phyloP scores from a whole-genome alignment of 2,113 vertebrate species.

The Otis tarda region DNA sequence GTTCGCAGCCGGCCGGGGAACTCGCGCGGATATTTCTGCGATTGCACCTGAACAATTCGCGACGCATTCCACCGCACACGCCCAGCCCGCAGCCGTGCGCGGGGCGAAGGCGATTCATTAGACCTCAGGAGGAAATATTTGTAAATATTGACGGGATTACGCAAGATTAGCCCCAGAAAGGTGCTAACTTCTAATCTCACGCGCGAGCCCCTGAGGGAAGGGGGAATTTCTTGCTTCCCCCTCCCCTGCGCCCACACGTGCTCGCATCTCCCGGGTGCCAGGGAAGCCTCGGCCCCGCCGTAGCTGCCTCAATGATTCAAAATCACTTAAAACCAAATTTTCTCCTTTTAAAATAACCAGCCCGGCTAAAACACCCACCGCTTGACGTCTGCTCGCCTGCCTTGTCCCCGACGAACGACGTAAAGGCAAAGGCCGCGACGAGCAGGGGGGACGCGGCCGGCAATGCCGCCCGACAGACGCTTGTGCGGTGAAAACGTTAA shows the following conservation, averaged over 20 bases:
- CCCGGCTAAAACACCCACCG: accelerated
- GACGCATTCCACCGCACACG: not conserved
- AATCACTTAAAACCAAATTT: not conserved
- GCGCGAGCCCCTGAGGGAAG: accelerated
- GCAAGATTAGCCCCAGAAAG: not conserved
- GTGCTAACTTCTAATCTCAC: accelerated
- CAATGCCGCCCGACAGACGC: accelerated
- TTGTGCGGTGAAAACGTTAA: accelerated
- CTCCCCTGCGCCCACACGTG: not conserved
- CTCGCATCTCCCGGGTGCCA: not conserved
- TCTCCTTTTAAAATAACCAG: not conserved
- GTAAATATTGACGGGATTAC: accelerated
- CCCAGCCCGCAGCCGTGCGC: not conserved
- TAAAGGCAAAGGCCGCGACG: accelerated
- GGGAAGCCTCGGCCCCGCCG: accelerated
- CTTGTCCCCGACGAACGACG: accelerated
- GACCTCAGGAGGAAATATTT: not conserved
- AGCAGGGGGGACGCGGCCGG: too few relatives aligned
- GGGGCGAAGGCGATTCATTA: not conserved
- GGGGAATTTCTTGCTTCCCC: not conserved
- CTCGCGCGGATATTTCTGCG: accelerated
- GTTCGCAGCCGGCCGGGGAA: not conserved
- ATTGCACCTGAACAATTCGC: not conserved
- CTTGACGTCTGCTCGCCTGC: accelerated
- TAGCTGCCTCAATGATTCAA: not conserved